phyloP scores from a whole-genome alignment of 2,113 vertebrate species.

The Sus scrofa region DNA sequence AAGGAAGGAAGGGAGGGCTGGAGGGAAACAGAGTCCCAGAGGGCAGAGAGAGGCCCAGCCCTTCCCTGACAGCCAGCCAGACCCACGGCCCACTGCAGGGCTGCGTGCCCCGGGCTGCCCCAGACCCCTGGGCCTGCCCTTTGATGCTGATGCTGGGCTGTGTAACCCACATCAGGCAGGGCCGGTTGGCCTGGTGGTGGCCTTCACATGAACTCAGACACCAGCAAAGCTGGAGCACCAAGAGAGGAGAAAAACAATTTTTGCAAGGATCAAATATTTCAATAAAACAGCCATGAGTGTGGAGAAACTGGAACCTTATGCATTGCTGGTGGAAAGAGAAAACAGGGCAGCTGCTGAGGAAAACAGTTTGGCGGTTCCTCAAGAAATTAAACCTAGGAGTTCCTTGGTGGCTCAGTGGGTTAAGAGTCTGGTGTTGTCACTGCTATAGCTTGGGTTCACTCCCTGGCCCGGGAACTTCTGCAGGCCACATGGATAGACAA shows the following conservation, averaged over 20 bases:
- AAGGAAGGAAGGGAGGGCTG: too few relatives aligned
- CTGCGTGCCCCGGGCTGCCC: background rate
- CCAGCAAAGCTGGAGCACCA: background rate
- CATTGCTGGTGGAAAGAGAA: background rate
- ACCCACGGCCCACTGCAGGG: background rate
- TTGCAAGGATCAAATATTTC: slow-evolving; percentile 32
- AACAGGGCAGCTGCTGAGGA: background rate
- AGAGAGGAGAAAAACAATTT: background rate
- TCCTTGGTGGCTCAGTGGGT: too few relatives aligned
- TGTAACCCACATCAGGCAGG: background rate
- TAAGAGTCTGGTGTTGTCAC: too few relatives aligned
- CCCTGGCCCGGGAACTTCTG: too few relatives aligned
- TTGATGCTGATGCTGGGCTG: background rate
- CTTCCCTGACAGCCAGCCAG: background rate
- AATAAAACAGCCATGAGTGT: background rate
- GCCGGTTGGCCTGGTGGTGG: background rate
- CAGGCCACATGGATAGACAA: too few relatives aligned
- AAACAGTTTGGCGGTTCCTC: background rate
- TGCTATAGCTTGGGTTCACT: too few relatives aligned
- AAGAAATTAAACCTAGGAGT: background rate
- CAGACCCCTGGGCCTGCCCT: background rate
- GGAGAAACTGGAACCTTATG: background rate
- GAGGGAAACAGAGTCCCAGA: background rate
- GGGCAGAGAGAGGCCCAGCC: background rate
- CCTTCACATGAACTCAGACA: background rate